Base-by-base conservation (phyloP, 1,140 invertebrate species). In the Sitodiplosis mosellana region DNA sequence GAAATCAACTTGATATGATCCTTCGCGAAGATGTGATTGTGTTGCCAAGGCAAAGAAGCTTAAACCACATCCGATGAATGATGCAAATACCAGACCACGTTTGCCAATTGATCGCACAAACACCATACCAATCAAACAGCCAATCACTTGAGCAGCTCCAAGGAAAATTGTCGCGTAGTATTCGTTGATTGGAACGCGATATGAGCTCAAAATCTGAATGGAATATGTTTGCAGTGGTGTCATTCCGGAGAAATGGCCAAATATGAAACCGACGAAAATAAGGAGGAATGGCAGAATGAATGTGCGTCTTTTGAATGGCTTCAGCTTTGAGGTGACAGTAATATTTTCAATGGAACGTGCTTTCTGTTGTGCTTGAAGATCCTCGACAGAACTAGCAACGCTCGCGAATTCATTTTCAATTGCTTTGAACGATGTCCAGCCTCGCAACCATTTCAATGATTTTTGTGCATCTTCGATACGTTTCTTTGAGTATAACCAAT, bases 21-120 rank as follows among this genome's bases (percentile, higher is more conserved):
- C n/a, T 27, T 27, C 27, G 3, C 10, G 3, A 5, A 27, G 27
- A 27, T 27, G 10, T 27, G 27, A 27, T 27, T 27, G 27, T 27
- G 10, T 3, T 27, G 4, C 27, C 10, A 27, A 27, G 3, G 73
- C 52, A 0, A 78, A 51, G 48, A 80, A 79, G 52, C 77, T 77
- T 1, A 76, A 8, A 0, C 71, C 75, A 0, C 71, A 74, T 20
- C 73, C 75, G 1, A 68, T 60, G 1, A 81, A 73, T 1, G 81
- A 82, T 8, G 78, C 54, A 17, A 83, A 70, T 0, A 72, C 70
- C 33, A 85, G 56, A 0, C 70, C 68, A 22, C 82, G 63, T 56
- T 84, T 83, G 2, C 81, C 83, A 0, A 73, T 73, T 51, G 75
- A 78, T 51, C 78, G 78, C 0, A 85, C 76, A 2, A 76, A 54